phyloP scores from a whole-genome alignment of 1,140 invertebrate species.

The Armadillidium nasatum region DNA sequence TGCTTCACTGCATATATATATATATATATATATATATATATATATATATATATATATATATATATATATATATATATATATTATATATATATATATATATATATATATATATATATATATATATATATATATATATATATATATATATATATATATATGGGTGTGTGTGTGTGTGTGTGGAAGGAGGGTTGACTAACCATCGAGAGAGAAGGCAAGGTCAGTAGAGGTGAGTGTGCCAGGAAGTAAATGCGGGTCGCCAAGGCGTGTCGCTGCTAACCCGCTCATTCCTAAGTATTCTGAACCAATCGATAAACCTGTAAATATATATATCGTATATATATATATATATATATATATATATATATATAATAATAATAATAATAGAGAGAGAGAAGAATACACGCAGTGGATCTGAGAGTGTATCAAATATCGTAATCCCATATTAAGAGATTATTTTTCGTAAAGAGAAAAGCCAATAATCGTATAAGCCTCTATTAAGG shows the following conservation, averaged over 20 bases:
- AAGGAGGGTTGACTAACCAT: constrained; percentile 65
- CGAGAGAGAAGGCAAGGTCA: constrained; percentile 63
- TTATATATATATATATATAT: not conserved
- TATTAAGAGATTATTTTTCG: not conserved
- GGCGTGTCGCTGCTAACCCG: constrained; percentile 55
- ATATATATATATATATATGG: constrained; percentile 41
- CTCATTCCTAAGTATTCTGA: constrained; percentile 63
- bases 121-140: not conserved
- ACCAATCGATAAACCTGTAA: constrained; percentile 55
- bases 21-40: too few relatives aligned
- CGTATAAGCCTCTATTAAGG: not conserved
- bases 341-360: not conserved
- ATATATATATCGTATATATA: too few relatives aligned
- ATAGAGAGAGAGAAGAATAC: too few relatives aligned
- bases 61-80: constrained; percentile 12
- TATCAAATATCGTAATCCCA: not conserved
- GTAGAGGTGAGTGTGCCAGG: constrained; percentile 59
- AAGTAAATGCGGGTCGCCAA: constrained; percentile 60
- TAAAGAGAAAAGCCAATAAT: not conserved
- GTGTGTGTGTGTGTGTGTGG: too few relatives aligned
- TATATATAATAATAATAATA: not conserved
- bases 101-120: constrained; percentile 24
- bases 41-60: not conserved
- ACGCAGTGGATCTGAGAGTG: not conserved
- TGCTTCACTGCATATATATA: too few relatives aligned